Conservation (phyloP, 2,113 vertebrate species). For the Vicugna pacos region DNA sequence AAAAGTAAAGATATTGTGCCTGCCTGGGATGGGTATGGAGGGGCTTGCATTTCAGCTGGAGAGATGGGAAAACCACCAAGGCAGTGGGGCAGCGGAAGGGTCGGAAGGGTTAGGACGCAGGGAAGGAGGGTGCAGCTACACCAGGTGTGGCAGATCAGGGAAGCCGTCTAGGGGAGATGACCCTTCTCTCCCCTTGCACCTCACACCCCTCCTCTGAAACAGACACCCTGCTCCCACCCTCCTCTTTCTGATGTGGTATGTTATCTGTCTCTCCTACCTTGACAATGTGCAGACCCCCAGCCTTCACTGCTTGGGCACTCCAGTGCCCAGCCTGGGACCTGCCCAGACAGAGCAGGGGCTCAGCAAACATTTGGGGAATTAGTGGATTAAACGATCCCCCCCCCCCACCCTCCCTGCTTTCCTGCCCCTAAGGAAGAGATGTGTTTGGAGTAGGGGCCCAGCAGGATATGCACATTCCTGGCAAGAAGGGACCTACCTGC, state of each 20-base stretch:
- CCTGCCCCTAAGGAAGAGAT: slow-evolving; percentile 48
- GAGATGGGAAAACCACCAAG: not conserved
- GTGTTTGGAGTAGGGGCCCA: slow-evolving; percentile 63
- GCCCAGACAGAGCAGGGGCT: slow-evolving; percentile 33
- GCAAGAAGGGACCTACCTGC: slow-evolving; percentile 59
- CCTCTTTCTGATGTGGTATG: too few species aligned
- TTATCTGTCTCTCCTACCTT: not conserved
- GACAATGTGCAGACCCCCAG: not conserved
- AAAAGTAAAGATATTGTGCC: not conserved
- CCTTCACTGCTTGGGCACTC: not conserved
- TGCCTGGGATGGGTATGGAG: not conserved
- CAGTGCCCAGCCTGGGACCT: slow-evolving; percentile 47
- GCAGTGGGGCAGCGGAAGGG: not conserved
- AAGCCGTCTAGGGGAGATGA: not conserved
- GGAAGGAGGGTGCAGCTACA: not conserved
- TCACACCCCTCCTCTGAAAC: not conserved
- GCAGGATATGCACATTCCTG: slow-evolving; percentile 60
- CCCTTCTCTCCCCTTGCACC: not conserved
- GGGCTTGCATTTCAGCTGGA: not conserved
- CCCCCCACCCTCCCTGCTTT: not conserved
- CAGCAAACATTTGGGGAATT: slow-evolving; percentile 45
- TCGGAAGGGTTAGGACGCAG: not conserved
- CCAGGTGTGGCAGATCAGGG: not conserved
- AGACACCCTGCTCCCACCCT: not conserved
- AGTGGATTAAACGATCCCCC: slow-evolving; percentile 52